These are phyloP conservation scores for Poeciliopsis occidentalis DNA, from an alignment of 2,113 vertebrate genomes.

Conservation along the genomic window DNA sequence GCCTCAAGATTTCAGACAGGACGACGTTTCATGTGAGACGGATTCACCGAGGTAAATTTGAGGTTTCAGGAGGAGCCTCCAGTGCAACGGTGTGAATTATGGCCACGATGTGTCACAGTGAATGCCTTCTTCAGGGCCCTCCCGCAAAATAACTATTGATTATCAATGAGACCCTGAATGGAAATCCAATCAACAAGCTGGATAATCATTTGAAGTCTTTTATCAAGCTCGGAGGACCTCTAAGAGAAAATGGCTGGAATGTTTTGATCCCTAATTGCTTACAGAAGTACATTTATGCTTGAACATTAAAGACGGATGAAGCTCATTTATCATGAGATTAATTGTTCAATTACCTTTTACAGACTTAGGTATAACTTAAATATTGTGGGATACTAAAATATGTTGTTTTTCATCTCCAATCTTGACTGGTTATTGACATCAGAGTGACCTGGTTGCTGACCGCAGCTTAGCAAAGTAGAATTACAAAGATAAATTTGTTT, in stretches of 20 bases:
- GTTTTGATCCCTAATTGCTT: not conserved
- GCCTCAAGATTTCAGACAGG: slow-evolving; percentile 47
- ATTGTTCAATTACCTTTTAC: no score
- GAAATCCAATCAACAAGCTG: slow-evolving; percentile 14
- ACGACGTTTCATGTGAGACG: slow-evolving; percentile 46
- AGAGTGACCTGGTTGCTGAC: no score
- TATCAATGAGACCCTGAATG: not conserved
- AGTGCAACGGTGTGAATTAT: slow-evolving; percentile 19
- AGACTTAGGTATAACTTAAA: no score
- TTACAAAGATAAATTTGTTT: no score
- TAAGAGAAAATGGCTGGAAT: no score
- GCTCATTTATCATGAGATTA: no score
- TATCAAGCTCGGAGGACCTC: not conserved
- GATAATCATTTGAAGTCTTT: not conserved
- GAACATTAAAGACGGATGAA: not conserved
- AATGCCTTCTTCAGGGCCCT: slow-evolving; percentile 14
- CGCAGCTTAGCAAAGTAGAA: no score
- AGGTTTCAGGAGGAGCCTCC: slow-evolving; percentile 36
- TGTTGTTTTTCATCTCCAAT: no score
- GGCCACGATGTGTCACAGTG: slow-evolving; percentile 5
- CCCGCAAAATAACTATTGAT: slow-evolving; percentile 36
- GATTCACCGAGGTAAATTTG: slow-evolving; percentile 44
- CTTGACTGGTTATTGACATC: not conserved
- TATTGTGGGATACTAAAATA: no score
- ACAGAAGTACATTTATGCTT: slow-evolving; percentile 6